Conservation (phyloP, 2,113 vertebrate species). For the Nothocercus nigrocapillus region DNA sequence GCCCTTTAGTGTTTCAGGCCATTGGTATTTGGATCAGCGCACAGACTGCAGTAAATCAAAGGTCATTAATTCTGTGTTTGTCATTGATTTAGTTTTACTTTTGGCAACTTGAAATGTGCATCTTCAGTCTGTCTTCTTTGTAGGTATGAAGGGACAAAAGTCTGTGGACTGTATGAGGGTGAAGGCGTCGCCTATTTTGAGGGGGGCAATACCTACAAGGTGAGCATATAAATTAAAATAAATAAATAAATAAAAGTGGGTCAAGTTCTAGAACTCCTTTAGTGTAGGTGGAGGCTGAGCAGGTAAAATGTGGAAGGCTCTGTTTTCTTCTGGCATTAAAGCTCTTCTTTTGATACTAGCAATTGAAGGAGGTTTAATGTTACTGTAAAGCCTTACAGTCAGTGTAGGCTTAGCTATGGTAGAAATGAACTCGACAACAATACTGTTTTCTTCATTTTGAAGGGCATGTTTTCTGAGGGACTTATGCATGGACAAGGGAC, state of each 20-base stretch:
- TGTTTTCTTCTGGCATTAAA: background rate
- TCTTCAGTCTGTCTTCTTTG: constrained; percentile 15
- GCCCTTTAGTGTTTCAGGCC: background rate
- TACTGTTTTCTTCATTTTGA: background rate
- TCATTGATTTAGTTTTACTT: background rate
- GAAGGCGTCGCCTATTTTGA: constrained; percentile 84
- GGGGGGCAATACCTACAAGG: constrained; percentile 85
- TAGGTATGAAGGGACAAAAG: constrained; percentile 86
- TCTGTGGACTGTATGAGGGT: constrained; percentile 79
- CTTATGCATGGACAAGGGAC: constrained; percentile 87
- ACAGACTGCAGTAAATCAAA: background rate
- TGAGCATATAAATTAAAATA: constrained; percentile 42
- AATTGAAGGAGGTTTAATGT: background rate
- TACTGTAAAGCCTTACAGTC: background rate
- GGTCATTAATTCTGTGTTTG: background rate
- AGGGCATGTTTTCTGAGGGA: constrained; percentile 91
- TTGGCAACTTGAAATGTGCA: background rate
- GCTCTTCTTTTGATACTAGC: background rate
- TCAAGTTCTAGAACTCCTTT: background rate
- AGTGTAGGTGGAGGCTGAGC: background rate
- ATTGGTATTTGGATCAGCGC: background rate
- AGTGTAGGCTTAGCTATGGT: background rate
- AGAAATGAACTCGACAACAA: background rate
- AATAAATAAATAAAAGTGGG: background rate
- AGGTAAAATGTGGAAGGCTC: background rate